Percentiles rank a stretch among this genome's conserved stretches.
Conservation (phyloP, 2,888 invertebrate genomes). For the Baccha elongata region DNA sequence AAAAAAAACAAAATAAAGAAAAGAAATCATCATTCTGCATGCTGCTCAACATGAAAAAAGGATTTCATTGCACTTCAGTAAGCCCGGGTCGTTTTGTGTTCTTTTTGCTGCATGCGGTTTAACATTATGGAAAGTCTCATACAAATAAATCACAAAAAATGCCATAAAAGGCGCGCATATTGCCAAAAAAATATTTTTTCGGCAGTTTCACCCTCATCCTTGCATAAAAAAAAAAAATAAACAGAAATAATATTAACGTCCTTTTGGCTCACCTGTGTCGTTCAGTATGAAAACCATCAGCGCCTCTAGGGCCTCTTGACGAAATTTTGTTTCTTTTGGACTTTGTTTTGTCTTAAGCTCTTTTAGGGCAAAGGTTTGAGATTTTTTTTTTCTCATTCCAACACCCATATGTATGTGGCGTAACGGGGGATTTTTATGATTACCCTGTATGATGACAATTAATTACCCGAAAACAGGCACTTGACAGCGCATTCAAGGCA, state of each 20-base stretch:
- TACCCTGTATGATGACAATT: constrained; percentile 67
- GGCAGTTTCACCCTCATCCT: constrained; percentile 18
- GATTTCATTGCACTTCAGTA: constrained; percentile 68
- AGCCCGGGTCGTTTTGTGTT: constrained; percentile 46
- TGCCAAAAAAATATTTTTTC: constrained; percentile 59
- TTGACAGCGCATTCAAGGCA: constrained; percentile 65
- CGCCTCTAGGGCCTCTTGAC: constrained; percentile 69
- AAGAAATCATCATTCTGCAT: constrained; percentile 33
- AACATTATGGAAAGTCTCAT: constrained; percentile 15
- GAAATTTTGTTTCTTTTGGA: constrained; percentile 61
- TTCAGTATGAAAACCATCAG: constrained; percentile 20
- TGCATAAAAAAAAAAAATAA: background rate
- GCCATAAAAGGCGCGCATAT: constrained; percentile 29
- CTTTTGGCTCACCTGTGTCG: constrained; percentile 61
- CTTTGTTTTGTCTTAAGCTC: constrained; percentile 18
- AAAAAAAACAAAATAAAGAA: constrained; percentile 12
- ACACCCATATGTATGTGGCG: constrained; percentile 14
- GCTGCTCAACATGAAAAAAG: constrained; percentile 34
- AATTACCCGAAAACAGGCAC: constrained; percentile 72
- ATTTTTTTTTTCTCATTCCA: background rate
- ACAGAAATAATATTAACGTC: constrained; percentile 16
- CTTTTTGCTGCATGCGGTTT: constrained; percentile 63
- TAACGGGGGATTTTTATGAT: constrained; percentile 15
- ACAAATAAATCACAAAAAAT: constrained; percentile 18
- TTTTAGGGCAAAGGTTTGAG: background rate